Evolutionary conservation across 2,797 vertebrate genomes (phyloP), one percentile per base, ranked within the genome.

Genomic region (Microctenopoma steveboyesi): DNA sequence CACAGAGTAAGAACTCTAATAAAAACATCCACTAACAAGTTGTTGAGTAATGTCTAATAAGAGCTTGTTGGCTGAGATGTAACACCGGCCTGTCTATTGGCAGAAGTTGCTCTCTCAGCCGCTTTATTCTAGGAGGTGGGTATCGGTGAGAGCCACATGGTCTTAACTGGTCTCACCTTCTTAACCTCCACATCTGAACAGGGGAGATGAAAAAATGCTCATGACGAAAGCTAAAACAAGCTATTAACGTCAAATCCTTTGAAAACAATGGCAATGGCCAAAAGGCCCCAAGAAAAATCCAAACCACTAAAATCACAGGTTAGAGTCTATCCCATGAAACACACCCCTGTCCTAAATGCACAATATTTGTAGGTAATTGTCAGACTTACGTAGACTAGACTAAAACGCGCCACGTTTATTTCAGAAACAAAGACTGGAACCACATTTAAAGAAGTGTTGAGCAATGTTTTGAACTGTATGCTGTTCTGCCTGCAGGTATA

Each of bases 151-250:
- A 77, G 68, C 89, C 93, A 92, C 83, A 91, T 88, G 83, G 85
- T 93, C 91, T 94, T 81, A 78, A 92, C 78, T 89, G 91, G 88
- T 72, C 64, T 83, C 86, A 79, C 94, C 87, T 94, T 95, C 94
- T 93, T 84, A 81, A 92, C 94, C 94, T 94, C 94, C 94, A 43
- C 15, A 40, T 14, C 46, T 3, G 15, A 33, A 33, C 30, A 33
- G 30, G 30, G 30, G 5, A 33, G 30, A 33, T 33, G 5, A 7
- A 33, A 33, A 33, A 33, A 33, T 33, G 30, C 6, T 33, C 5
- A 33, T 7, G 30, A 33, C 30, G 7, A 33, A 5, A 5, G 22
- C 22, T 22, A 22, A 22, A 22, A 22, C 22, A 22, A 22, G 22
- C 22, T 22, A 22, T 22, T 22, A 22, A 22, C 22, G 22, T 22